These are phyloP conservation scores for Taphrorychus bicolor DNA, from an alignment of 2,888 invertebrate genomes.

Conservation along the genomic window DNA sequence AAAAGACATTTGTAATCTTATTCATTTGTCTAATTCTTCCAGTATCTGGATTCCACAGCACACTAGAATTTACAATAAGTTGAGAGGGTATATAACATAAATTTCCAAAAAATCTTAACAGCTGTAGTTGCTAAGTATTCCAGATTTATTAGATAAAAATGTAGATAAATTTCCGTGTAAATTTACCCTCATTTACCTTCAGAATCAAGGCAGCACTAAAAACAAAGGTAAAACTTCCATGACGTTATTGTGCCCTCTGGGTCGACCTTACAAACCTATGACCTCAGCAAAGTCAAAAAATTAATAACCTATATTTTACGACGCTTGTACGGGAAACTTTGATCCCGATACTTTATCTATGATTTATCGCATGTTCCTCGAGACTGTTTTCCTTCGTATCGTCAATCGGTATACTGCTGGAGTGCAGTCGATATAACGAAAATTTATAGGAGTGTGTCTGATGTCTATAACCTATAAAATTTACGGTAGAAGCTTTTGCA, in stretches of 20 bases:
- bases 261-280: background rate
- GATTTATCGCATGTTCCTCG: conserved; percentile 20
- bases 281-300: conserved; percentile 1
- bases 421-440: conserved; percentile 24
- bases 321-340: conserved; percentile 5
- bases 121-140: too few relatives aligned
- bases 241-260: background rate
- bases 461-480: conserved; percentile 31
- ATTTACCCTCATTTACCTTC: too few relatives aligned
- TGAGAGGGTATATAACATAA: too few relatives aligned
- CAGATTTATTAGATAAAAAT: too few relatives aligned
- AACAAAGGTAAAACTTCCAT: too few relatives aligned
- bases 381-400: conserved; percentile 19
- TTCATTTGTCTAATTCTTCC: too few relatives aligned
- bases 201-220: too few relatives aligned
- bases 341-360: conserved; percentile 11
- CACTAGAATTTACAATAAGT: too few relatives aligned
- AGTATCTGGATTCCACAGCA: too few relatives aligned
- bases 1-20: too few relatives aligned
- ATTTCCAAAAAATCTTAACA: too few relatives aligned
- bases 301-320: conserved; percentile 13
- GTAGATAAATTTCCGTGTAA: too few relatives aligned
- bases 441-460: conserved; percentile 28
- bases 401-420: conserved; percentile 18
- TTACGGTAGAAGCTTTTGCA: conserved; percentile 10